Conservation (phyloP, 2,113 vertebrate genomes). For the Pagrus major region DNA sequence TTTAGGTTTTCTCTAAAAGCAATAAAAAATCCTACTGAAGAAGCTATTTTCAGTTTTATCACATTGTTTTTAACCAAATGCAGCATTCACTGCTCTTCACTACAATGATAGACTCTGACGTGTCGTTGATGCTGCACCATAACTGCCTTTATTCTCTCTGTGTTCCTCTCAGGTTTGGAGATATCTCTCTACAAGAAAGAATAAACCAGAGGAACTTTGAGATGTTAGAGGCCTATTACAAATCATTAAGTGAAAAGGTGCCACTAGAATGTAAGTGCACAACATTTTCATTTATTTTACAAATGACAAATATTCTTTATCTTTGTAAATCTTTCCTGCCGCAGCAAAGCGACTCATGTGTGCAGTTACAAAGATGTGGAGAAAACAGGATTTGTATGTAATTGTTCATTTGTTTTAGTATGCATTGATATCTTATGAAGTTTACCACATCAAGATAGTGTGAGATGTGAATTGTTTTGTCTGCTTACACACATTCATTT, state of each 20-base stretch:
- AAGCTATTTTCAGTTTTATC: not conserved
- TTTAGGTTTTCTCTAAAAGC: not conserved
- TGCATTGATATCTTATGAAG: too few relatives aligned
- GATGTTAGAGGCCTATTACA: conserved; percentile 93
- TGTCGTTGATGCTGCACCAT: not conserved
- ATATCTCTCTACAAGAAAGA: conserved; percentile 95
- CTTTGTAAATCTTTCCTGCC: not conserved
- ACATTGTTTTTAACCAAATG: not conserved
- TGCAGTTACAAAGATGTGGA: not conserved
- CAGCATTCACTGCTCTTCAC: not conserved
- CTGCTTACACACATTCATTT: not conserved
- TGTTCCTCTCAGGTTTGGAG: conserved; percentile 90
- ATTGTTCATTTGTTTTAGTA: not conserved
- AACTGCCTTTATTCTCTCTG: conserved; percentile 8
- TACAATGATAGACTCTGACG: not conserved
- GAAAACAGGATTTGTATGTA: not conserved
- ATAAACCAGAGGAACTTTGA: conserved; percentile 98
- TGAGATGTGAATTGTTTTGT: not conserved
- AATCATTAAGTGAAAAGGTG: conserved; percentile 92
- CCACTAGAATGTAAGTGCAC: conserved; percentile 93
- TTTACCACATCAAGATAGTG: too few relatives aligned
- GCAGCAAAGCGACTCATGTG: not conserved
- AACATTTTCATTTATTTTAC: not conserved
- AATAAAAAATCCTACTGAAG: not conserved
- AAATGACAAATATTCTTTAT: not conserved